A percentile compares a stretch with the other conserved stretches of the same genome.
Conservation (phyloP, 2,797 vertebrate species). For the Melanogrammus aeglefinus region DNA sequence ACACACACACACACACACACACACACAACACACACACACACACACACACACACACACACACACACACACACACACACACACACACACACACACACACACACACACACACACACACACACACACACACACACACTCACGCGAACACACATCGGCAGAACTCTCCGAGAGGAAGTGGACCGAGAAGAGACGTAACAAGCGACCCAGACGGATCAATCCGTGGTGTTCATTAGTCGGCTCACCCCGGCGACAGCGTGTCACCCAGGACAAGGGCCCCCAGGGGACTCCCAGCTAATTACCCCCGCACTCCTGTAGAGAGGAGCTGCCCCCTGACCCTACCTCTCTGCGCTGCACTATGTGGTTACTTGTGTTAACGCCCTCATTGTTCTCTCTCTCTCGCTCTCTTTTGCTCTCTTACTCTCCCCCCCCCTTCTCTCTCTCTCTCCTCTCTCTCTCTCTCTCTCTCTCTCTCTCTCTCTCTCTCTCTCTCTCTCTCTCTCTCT, state of each 20-base stretch:
- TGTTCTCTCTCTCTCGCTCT: slow-evolving; percentile 45
- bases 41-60: too few relatives aligned
- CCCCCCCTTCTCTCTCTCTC: background rate
- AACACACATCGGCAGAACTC: background rate
- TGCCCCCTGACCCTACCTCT: slow-evolving; percentile 32
- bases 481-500: slow-evolving; percentile 16
- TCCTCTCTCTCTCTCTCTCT: slow-evolving; percentile 33
- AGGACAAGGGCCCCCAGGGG: slow-evolving; percentile 34
- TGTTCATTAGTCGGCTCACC: slow-evolving; percentile 53
- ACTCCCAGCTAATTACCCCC: slow-evolving; percentile 56
- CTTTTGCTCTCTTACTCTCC: slow-evolving; percentile 28
- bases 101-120: too few relatives aligned
- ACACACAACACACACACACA: too few relatives aligned
- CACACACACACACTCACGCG: too few relatives aligned
- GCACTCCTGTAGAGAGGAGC: slow-evolving; percentile 14
- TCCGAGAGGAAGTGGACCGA: slow-evolving; percentile 21
- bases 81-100: too few relatives aligned
- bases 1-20: too few relatives aligned
- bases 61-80: too few relatives aligned
- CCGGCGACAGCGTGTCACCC: slow-evolving; percentile 46
- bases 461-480: slow-evolving; percentile 28
- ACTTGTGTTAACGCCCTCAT: slow-evolving; percentile 61
- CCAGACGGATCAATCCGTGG: slow-evolving; percentile 51
- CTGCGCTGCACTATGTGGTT: slow-evolving; percentile 50
- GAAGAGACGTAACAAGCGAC: slow-evolving; percentile 23